phyloP scores from a whole-genome alignment of 2,888 invertebrate genomes.

The Sinotaia quadrata region DNA sequence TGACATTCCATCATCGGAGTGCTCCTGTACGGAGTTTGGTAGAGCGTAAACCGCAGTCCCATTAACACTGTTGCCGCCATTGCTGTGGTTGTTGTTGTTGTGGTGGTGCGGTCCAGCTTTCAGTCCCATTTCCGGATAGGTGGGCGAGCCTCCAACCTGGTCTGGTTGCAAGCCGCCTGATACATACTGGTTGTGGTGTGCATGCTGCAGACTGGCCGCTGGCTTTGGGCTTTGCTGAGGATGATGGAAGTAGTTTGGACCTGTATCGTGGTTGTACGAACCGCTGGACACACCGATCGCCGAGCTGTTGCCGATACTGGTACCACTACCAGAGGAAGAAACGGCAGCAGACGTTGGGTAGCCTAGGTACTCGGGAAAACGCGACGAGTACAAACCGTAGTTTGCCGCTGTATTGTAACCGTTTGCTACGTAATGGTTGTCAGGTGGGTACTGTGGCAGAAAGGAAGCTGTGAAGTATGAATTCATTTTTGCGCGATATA shows the following conservation, averaged over 20 bases:
- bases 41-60: not conserved
- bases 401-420: slow-evolving; percentile 51
- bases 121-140: slow-evolving; percentile 16
- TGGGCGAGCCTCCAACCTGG: slow-evolving; percentile 9
- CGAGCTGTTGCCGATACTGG: slow-evolving; percentile 22
- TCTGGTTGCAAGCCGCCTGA: not conserved
- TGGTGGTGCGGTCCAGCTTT: slow-evolving; percentile 7
- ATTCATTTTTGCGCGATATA: slow-evolving; percentile 64
- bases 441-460: slow-evolving; percentile 66
- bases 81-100: slow-evolving; percentile 24
- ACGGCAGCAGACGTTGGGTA: slow-evolving; percentile 25
- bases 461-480: slow-evolving; percentile 65
- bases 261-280: not conserved
- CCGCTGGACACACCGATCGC: not conserved
- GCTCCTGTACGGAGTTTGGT: not conserved
- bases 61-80: not conserved
- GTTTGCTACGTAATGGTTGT: slow-evolving; percentile 58
- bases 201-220: slow-evolving; percentile 17
- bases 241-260: slow-evolving; percentile 24
- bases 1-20: slow-evolving; percentile 19
- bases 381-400: slow-evolving; percentile 63
- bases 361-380: slow-evolving; percentile 60
- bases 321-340: not conserved
- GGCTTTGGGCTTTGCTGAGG: slow-evolving; percentile 14
- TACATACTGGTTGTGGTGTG: slow-evolving; percentile 15